A percentile compares a stretch with the other conserved stretches of the same genome.
Evolutionary conservation across 2,797 vertebrate genomes (phyloP).

Genomic region (Apogon talboti): DNA sequence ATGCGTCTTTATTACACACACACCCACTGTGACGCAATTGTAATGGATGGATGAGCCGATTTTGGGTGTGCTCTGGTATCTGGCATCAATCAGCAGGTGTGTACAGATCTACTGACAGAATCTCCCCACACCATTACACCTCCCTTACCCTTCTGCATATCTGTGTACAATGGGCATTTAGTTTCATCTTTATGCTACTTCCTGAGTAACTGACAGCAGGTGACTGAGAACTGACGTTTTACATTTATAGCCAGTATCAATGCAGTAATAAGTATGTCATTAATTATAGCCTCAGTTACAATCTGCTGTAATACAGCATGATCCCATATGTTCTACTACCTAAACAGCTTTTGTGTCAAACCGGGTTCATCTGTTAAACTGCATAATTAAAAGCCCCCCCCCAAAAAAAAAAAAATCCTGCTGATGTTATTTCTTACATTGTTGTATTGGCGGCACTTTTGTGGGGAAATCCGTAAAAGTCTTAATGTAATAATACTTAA

Average conservation of each 20-base stretch:
- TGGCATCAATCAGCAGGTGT: neutral
- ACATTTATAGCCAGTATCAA: neutral
- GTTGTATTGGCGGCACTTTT: too few relatives aligned
- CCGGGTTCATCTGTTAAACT: too few relatives aligned
- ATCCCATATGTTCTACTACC: neutral
- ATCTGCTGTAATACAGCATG: neutral
- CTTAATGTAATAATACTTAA: too few relatives aligned
- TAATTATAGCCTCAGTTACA: too few relatives aligned
- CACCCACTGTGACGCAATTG: slow-evolving; percentile 5
- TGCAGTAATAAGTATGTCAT: too few relatives aligned
- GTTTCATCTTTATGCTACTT: slow-evolving; percentile 24
- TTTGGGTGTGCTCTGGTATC: neutral
- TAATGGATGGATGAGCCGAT: neutral
- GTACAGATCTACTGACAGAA: neutral
- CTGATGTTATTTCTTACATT: too few relatives aligned
- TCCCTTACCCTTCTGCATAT: neutral
- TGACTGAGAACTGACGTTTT: neutral
- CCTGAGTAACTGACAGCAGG: neutral
- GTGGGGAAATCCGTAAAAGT: too few relatives aligned
- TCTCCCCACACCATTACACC: neutral
- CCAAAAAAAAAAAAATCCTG: too few relatives aligned
- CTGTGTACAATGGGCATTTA: slow-evolving; percentile 1
- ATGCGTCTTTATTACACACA: neutral
- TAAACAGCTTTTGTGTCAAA: too few relatives aligned
- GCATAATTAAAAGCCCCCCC: too few relatives aligned